These are phyloP conservation scores for Etheostoma cragini DNA, from an alignment of 2,113 vertebrate species.

Conservation along the genomic window DNA sequence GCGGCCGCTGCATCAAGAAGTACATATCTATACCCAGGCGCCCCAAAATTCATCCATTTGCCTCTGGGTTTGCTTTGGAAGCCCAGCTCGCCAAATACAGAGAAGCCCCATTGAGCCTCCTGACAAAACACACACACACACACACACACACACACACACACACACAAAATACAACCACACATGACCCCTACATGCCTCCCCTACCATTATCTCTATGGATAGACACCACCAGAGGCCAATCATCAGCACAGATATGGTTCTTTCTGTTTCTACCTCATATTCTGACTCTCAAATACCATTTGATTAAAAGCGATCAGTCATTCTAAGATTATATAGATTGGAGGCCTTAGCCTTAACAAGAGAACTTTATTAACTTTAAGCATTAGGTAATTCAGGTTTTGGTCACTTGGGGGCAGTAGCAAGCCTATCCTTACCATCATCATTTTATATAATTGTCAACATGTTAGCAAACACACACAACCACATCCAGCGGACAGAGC, in stretches of 20 bases:
- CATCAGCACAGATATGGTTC: neutral
- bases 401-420: no score
- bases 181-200: neutral
- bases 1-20: no score
- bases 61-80: neutral
- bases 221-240: neutral
- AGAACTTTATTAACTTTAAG: no score
- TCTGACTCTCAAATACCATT: neutral
- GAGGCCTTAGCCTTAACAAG: no score
- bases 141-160: slow-evolving; percentile 13
- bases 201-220: neutral
- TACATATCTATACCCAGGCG: no score
- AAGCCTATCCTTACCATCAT: no score
- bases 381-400: no score
- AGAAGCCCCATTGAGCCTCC: neutral
- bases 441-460: no score
- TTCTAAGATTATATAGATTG: neutral
- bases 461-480: no score
- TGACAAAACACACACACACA: neutral
- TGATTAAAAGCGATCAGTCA: neutral
- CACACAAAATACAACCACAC: neutral
- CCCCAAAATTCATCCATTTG: neutral
- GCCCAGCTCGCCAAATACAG: neutral
- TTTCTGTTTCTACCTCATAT: neutral
- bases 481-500: no score